Evolutionary conservation across 2,797 vertebrate genomes (phyloP).

Genomic region (Liasis olivaceus): DNA sequence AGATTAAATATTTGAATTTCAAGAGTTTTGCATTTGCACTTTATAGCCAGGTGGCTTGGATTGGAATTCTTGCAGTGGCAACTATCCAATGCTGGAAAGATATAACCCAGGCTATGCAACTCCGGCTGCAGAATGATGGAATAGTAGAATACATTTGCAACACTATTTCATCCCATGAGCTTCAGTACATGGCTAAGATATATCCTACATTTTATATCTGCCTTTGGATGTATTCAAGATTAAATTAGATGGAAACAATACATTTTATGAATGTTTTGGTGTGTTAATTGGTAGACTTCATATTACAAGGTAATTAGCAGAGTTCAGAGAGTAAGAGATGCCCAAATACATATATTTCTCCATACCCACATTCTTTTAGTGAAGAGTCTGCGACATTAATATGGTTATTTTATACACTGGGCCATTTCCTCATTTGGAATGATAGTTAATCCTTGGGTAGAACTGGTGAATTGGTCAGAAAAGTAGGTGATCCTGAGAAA

Average conservation of each 20-base stretch:
- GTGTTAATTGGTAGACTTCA: neutral
- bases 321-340: neutral
- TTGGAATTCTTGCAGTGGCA: constrained; percentile 53
- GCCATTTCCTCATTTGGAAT: neutral
- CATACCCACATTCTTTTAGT: neutral
- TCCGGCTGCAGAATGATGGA: neutral
- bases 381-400: neutral
- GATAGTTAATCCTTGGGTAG: neutral
- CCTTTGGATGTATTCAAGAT: neutral
- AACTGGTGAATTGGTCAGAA: neutral
- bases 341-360: neutral
- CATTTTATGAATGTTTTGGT: neutral
- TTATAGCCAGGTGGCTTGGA: constrained; percentile 57
- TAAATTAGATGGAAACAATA: neutral
- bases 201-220: neutral
- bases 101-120: neutral
- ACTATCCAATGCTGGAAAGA: constrained; percentile 35
- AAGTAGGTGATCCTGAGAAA: neutral
- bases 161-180: constrained; percentile 36
- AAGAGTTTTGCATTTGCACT: constrained; percentile 44
- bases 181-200: constrained; percentile 21
- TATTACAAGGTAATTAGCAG: neutral
- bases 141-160: neutral
- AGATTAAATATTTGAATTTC: constrained; percentile 53
- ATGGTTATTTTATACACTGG: neutral